Conservation (phyloP, 2,797 vertebrate species). For the Nyctalus aviator region DNA sequence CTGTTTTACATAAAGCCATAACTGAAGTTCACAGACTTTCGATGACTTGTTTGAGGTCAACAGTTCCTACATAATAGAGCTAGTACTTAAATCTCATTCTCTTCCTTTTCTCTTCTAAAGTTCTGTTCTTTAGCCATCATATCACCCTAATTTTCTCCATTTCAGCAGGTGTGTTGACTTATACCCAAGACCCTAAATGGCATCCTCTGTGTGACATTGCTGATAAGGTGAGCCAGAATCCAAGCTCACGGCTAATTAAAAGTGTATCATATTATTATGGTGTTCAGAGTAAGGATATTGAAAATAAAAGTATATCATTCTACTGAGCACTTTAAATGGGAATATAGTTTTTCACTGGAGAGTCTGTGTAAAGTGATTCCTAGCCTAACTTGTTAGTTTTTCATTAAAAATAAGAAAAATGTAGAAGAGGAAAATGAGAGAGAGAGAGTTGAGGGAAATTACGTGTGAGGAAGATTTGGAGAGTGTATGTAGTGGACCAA, state of each 20-base stretch:
- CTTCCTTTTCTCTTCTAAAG: neutral
- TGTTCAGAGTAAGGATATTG: neutral
- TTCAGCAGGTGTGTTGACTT: neutral
- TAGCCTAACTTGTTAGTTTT: neutral
- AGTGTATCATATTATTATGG: neutral
- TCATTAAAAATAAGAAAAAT: neutral
- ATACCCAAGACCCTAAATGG: neutral
- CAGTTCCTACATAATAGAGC: neutral
- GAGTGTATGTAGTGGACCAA: neutral
- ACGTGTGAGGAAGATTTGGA: neutral
- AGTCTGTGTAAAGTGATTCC: neutral
- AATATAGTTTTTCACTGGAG: neutral
- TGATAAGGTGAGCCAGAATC: neutral
- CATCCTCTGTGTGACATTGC: neutral
- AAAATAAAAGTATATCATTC: slow-evolving; percentile 17
- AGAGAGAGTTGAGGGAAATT: neutral
- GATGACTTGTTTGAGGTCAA: neutral
- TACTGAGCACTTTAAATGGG: neutral
- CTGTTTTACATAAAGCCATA: neutral
- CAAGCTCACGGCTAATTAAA: neutral
- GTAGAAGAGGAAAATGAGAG: neutral
- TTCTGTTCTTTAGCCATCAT: neutral
- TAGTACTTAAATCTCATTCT: neutral
- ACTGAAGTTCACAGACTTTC: neutral
- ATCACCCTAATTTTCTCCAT: neutral